These are phyloP conservation scores for Melitaea athalia DNA, from an alignment of 2,888 invertebrate species.

Conservation along the genomic window DNA sequence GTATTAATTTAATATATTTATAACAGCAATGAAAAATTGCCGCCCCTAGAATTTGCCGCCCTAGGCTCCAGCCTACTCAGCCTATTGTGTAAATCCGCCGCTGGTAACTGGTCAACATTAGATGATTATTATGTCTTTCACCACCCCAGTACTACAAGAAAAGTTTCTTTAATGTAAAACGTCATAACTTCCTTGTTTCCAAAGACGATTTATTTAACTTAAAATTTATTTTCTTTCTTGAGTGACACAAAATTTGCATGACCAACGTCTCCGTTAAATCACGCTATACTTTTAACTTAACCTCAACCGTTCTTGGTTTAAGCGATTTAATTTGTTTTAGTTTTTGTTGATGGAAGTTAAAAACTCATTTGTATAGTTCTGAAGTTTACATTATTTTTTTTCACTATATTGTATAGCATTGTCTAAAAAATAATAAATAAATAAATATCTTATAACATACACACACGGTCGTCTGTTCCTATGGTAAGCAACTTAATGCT, in stretches of 20 bases:
- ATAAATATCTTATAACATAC: too few relatives aligned
- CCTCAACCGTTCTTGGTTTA: background rate
- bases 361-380: background rate
- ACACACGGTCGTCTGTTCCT: too few relatives aligned
- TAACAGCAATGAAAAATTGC: too few relatives aligned
- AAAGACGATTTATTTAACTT: slow-evolving; percentile 1
- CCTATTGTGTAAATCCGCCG: too few relatives aligned
- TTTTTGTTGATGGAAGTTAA: background rate
- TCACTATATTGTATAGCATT: background rate
- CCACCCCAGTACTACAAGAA: too few relatives aligned
- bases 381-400: background rate
- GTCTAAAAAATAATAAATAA: too few relatives aligned
- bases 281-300: slow-evolving; percentile 8
- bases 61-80: too few relatives aligned
- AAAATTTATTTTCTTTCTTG: slow-evolving; percentile 10
- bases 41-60: too few relatives aligned
- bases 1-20: too few relatives aligned
- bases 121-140: too few relatives aligned
- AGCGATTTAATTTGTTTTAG: background rate
- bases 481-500: too few relatives aligned
- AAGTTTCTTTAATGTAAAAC: background rate
- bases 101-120: too few relatives aligned
- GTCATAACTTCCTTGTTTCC: background rate
- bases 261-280: slow-evolving; percentile 9
- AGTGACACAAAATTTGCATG: slow-evolving; percentile 23